A percentile compares a stretch with the other conserved stretches of the same genome.
These are phyloP conservation scores for Medauroidea extradentata DNA, from an alignment of 1,140 invertebrate species.

Conservation along the genomic window DNA sequence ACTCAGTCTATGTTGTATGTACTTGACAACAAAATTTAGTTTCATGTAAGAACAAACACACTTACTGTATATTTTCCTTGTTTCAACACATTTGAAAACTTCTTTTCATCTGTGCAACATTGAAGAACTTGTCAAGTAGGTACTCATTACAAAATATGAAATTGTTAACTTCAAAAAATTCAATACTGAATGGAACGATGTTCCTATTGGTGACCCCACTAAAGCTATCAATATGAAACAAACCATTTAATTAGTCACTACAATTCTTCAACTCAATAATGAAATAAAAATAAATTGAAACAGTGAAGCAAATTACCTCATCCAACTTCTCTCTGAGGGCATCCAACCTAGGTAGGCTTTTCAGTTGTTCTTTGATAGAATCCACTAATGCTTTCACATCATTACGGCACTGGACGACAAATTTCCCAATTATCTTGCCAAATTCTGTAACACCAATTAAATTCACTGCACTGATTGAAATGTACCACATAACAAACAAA, in stretches of 20 bases:
- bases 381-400: conserved; percentile 46
- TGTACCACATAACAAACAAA: too few relatives aligned
- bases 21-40: too few relatives aligned
- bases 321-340: conserved; percentile 35
- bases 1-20: too few relatives aligned
- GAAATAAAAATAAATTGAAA: neutral
- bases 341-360: conserved; percentile 50
- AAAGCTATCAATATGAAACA: conserved; percentile 2
- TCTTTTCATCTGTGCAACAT: too few relatives aligned
- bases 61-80: too few relatives aligned
- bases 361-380: conserved; percentile 48
- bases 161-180: too few relatives aligned
- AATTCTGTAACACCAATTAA: conserved; percentile 39
- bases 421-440: conserved; percentile 46
- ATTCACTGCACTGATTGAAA: neutral
- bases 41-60: too few relatives aligned
- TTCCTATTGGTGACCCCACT: too few relatives aligned
- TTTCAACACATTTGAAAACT: too few relatives aligned
- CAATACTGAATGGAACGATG: neutral
- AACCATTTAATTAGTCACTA: neutral
- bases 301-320: conserved; percentile 15
- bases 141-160: too few relatives aligned
- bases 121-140: too few relatives aligned
- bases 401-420: conserved; percentile 42
- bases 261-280: neutral